These are phyloP conservation scores for Catalaphyllia jardinei DNA, from an alignment of 64 coral and sea anemone species.

Conservation along the genomic window DNA sequence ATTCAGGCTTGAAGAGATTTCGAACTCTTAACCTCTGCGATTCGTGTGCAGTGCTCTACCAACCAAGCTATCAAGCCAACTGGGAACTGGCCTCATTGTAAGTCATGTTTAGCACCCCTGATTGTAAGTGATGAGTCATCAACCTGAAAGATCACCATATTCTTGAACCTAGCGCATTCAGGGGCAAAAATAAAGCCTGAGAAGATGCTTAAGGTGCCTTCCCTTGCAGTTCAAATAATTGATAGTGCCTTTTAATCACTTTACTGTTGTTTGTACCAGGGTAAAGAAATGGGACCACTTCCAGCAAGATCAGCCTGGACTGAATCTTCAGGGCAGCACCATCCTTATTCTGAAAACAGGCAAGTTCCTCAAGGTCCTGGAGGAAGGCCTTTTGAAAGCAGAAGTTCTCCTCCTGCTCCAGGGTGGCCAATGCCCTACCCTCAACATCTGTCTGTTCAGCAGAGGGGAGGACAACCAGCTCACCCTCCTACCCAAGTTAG, in stretches of 20 bases:
- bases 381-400: conserved; percentile 13
- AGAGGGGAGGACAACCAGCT: conserved; percentile 14
- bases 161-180: too few relatives aligned
- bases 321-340: conserved; percentile 2
- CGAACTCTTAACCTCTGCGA: too few relatives aligned
- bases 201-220: too few relatives aligned
- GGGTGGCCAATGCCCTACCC: conserved; percentile 39
- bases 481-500: not conserved
- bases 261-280: not conserved
- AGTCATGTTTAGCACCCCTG: too few relatives aligned
- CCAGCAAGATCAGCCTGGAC: conserved; percentile 1
- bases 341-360: conserved; percentile 6
- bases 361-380: conserved; percentile 22
- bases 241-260: not conserved
- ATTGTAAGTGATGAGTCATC: too few relatives aligned
- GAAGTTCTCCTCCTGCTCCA: conserved; percentile 26
- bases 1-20: too few relatives aligned
- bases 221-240: too few relatives aligned
- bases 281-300: conserved; percentile 13
- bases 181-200: too few relatives aligned
- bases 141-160: too few relatives aligned
- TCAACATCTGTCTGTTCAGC: conserved; percentile 5
- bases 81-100: too few relatives aligned
- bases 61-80: too few relatives aligned
- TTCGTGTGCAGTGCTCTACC: too few relatives aligned